Percentiles rank a stretch among this genome's conserved stretches.
Conservation (phyloP, 2,888 invertebrate genomes). For the Syrphus vitripennis region DNA sequence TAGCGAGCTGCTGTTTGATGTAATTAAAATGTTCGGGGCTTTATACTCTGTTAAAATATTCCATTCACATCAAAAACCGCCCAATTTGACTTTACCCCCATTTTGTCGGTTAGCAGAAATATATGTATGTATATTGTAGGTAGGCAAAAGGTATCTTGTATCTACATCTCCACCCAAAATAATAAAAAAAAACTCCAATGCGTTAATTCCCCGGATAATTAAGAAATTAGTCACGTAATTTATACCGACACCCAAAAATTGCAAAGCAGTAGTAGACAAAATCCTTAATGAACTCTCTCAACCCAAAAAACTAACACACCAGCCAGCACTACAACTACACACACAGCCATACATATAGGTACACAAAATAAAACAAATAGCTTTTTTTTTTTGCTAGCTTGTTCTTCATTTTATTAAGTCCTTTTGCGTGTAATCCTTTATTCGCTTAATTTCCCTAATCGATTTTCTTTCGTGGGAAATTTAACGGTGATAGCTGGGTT, state of each 20-base stretch:
- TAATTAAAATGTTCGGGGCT: constrained; percentile 16
- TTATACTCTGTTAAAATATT: constrained; percentile 18
- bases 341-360: background rate
- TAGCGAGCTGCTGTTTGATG: background rate
- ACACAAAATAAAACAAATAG: constrained; percentile 8
- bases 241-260: constrained; percentile 43
- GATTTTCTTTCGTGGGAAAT: constrained; percentile 60
- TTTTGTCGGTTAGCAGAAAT: background rate
- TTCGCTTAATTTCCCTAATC: constrained; percentile 63
- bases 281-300: constrained; percentile 41
- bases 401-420: background rate
- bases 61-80: background rate
- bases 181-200: background rate
- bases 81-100: background rate
- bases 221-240: constrained; percentile 55
- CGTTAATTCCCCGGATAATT: constrained; percentile 21
- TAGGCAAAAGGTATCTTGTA: background rate
- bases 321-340: background rate
- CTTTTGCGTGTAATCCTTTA: constrained; percentile 55
- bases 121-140: too few relatives aligned
- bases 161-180: background rate
- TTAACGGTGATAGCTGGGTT: background rate
- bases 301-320: too few relatives aligned
- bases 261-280: background rate
- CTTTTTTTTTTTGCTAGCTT: background rate